Percentiles rank a stretch among this genome's conserved stretches.
These are phyloP conservation scores for Drosophila helvetica DNA, from an alignment of 2,888 invertebrate genomes.

Conservation along the genomic window DNA sequence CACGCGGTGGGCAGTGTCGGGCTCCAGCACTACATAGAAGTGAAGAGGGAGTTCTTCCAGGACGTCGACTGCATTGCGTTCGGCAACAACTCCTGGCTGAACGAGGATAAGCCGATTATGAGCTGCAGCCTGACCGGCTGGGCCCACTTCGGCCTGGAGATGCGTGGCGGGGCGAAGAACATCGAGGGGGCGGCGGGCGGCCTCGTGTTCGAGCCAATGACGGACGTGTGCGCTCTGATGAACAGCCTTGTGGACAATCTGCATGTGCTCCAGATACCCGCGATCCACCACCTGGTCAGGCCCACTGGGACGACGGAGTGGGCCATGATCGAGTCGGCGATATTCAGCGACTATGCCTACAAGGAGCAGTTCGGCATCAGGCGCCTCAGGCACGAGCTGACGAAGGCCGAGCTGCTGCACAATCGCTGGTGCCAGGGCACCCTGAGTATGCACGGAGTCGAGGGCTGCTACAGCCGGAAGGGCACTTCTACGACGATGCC, in stretches of 20 bases:
- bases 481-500: conserved; percentile 25
- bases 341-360: conserved; percentile 44
- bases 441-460: conserved; percentile 56
- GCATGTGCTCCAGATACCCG: conserved; percentile 27
- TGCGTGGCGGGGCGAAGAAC: conserved; percentile 43
- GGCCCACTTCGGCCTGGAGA: conserved; percentile 45
- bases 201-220: conserved; percentile 58
- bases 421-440: conserved; percentile 54
- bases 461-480: conserved; percentile 35
- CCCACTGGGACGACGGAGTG: conserved; percentile 28
- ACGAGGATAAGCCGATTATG: conserved; percentile 30
- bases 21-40: conserved; percentile 23
- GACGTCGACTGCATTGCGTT: conserved; percentile 53
- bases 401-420: conserved; percentile 37
- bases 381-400: conserved; percentile 32
- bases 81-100: conserved; percentile 50
- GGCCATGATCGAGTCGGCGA: conserved; percentile 43
- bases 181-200: conserved; percentile 53
- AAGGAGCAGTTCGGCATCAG: conserved; percentile 43
- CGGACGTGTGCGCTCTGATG: conserved; percentile 58
- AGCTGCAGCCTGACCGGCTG: conserved; percentile 52
- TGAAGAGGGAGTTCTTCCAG: conserved; percentile 29
- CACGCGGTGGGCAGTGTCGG: conserved; percentile 56
- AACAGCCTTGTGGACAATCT: conserved; percentile 32
- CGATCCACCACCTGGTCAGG: conserved; percentile 5